Evolutionary conservation across 2,888 invertebrate genomes (phyloP).

Genomic region (Oeneis ivallda): DNA sequence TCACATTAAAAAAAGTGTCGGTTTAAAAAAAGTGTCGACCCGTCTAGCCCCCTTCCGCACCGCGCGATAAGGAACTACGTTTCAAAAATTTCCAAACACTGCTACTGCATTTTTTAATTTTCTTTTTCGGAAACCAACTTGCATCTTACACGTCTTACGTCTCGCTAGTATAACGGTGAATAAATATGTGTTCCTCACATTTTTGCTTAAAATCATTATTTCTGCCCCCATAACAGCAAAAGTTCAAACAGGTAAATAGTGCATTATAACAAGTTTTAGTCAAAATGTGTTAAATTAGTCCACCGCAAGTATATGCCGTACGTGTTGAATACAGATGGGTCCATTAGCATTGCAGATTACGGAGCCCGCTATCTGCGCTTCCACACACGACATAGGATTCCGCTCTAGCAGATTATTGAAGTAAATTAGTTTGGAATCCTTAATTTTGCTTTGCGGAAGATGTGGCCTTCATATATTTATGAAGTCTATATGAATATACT

Average conservation of each 20-base stretch:
- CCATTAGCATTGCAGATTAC: conserved; percentile 37
- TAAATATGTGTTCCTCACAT: too few species aligned
- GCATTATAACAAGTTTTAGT: conserved; percentile 12
- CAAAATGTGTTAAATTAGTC: conserved; percentile 31
- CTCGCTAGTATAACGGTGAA: too few species aligned
- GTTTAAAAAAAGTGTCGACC: too few species aligned
- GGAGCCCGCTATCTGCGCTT: conserved; percentile 26
- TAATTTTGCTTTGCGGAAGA: conserved; percentile 19
- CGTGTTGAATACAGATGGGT: conserved; percentile 35
- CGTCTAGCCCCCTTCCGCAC: too few species aligned
- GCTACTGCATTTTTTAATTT: too few species aligned
- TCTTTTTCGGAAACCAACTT: too few species aligned
- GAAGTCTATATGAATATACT: neutral
- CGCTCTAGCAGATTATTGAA: conserved; percentile 30
- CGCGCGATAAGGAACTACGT: too few species aligned
- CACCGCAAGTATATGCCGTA: conserved; percentile 25
- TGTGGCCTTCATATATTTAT: conserved; percentile 9
- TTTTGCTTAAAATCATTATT: too few species aligned
- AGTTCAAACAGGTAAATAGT: neutral
- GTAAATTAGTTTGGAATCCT: conserved; percentile 30
- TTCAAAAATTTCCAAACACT: too few species aligned
- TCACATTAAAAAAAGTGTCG: too few species aligned
- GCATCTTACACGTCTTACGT: too few species aligned
- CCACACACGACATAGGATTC: conserved; percentile 31
- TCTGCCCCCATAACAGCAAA: neutral